Conservation (phyloP, 1,140 invertebrate genomes). For the Bursaphelenchus mucronatus region DNA sequence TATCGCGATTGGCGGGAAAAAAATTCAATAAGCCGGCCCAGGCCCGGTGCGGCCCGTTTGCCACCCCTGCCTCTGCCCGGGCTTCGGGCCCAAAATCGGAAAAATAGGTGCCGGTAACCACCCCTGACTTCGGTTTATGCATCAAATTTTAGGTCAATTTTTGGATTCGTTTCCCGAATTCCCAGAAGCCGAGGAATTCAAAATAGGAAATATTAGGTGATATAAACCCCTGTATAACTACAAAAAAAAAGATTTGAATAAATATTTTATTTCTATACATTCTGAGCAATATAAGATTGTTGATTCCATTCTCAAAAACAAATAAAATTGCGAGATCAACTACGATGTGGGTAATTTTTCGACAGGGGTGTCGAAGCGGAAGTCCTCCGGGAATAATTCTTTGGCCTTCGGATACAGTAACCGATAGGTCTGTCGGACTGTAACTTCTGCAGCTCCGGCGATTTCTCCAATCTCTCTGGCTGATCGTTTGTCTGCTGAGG, state of each 20-base stretch:
- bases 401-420: conserved; percentile 88
- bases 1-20: too few species aligned
- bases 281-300: neutral
- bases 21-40: too few species aligned
- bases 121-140: too few species aligned
- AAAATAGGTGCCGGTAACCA: too few species aligned
- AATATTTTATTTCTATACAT: conserved; percentile 6
- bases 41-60: too few species aligned
- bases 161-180: conserved; percentile 11
- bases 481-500: conserved; percentile 40
- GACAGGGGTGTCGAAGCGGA: conserved; percentile 88
- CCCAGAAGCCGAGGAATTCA: conserved; percentile 10
- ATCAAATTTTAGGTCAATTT: neutral
- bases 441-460: conserved; percentile 95
- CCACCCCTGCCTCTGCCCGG: too few species aligned
- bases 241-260: too few species aligned
- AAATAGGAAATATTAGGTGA: conserved; percentile 3
- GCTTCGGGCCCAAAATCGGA: too few species aligned
- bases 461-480: conserved; percentile 87
- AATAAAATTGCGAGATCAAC: neutral
- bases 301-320: conserved; percentile 1
- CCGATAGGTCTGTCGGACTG: conserved; percentile 94
- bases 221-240: too few species aligned
- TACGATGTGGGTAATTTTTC: conserved; percentile 64
- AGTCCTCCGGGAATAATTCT: conserved; percentile 89